A percentile compares a stretch with the other conserved stretches of the same genome.
phyloP scores from a whole-genome alignment of 2,888 invertebrate genomes.

The Neoscelio sp. region DNA sequence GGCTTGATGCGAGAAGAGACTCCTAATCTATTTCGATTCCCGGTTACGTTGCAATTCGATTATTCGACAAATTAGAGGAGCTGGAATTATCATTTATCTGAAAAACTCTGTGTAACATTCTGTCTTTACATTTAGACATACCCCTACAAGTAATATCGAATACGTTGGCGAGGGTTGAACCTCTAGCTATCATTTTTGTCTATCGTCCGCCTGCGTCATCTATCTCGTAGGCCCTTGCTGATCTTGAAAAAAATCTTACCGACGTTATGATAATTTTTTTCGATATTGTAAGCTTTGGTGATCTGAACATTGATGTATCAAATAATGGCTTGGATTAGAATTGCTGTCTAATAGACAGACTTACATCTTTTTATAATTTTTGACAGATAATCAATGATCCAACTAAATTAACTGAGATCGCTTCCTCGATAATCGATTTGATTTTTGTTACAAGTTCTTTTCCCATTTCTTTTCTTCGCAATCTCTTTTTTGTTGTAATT shows the following conservation, averaged over 20 bases:
- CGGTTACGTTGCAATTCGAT: not conserved
- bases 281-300: slow-evolving; percentile 1
- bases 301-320: slow-evolving; percentile 13
- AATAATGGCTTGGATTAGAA: too few species aligned
- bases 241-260: not conserved
- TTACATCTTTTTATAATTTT: too few species aligned
- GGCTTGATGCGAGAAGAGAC: not conserved
- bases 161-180: not conserved
- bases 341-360: too few species aligned
- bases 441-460: too few species aligned
- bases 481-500: too few species aligned
- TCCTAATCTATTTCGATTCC: not conserved
- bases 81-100: not conserved
- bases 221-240: not conserved
- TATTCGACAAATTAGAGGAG: not conserved
- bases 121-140: too few species aligned
- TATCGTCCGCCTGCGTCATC: not conserved
- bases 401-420: too few species aligned
- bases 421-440: too few species aligned
- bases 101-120: too few species aligned
- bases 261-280: not conserved
- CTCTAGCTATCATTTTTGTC: not conserved
- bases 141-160: not conserved
- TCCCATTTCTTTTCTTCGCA: too few species aligned
- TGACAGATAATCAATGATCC: too few species aligned